These are phyloP conservation scores for Bufotes viridis DNA, from an alignment of 2,797 vertebrate genomes.

Conservation along the genomic window DNA sequence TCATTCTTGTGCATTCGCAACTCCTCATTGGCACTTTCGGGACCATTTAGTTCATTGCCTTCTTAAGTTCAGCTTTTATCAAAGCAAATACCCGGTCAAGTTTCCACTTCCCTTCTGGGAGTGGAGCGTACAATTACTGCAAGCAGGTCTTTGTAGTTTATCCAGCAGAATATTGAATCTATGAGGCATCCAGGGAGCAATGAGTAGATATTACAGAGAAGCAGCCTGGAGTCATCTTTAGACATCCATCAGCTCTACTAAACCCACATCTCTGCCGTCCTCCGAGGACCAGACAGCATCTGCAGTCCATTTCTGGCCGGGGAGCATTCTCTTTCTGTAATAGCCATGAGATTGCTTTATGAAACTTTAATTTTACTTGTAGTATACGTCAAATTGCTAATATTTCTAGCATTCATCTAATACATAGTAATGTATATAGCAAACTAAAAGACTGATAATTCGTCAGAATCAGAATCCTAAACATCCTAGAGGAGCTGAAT, in stretches of 20 bases:
- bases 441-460: not conserved
- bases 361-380: not conserved
- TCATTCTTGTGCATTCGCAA: not conserved
- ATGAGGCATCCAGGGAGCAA: not conserved
- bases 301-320: not conserved
- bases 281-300: not conserved
- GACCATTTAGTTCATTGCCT: not conserved
- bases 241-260: not conserved
- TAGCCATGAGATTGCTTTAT: not conserved
- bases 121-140: not conserved
- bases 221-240: not conserved
- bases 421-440: not conserved
- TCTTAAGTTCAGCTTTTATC: not conserved
- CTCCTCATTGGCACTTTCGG: not conserved
- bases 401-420: not conserved
- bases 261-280: not conserved
- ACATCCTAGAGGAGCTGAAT: too few species aligned
- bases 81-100: not conserved
- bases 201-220: not conserved
- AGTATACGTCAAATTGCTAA: not conserved
- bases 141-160: not conserved
- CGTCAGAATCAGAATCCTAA: not conserved
- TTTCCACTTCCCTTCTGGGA: not conserved
- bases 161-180: constrained; percentile 5
- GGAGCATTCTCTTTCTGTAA: too few species aligned